Evolutionary conservation across 2,797 vertebrate genomes (phyloP).

Genomic region (Pantherophis vulpinus): DNA sequence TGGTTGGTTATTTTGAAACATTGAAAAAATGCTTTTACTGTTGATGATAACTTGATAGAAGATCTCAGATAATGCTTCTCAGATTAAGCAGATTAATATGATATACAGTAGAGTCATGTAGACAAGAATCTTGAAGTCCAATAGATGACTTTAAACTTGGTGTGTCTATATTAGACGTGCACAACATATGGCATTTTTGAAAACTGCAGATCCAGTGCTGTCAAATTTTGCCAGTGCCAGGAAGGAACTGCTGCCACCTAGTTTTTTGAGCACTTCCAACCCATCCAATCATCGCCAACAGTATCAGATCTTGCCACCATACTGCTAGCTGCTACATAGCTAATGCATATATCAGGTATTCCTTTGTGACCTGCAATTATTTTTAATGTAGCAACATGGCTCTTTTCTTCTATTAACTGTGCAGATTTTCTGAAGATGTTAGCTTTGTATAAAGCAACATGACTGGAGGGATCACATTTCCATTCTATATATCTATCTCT

Average conservation of each 20-base stretch:
- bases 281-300: neutral
- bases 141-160: neutral
- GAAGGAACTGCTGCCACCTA: neutral
- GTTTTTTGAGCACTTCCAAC: neutral
- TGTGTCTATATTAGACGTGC: neutral
- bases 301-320: neutral
- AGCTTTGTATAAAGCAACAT: neutral
- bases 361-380: neutral
- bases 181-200: neutral
- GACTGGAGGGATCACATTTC: neutral
- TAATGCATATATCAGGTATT: neutral
- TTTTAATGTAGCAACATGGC: neutral
- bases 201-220: neutral
- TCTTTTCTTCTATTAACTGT: neutral
- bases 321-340: neutral
- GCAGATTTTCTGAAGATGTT: neutral
- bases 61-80: neutral
- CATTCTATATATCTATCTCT: neutral
- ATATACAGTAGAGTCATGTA: neutral
- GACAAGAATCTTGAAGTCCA: neutral
- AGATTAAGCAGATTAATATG: neutral
- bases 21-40: neutral
- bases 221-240: neutral
- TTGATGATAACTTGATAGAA: neutral
- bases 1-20: neutral